A percentile compares a stretch with the other conserved stretches of the same genome.
Evolutionary conservation across 1,140 invertebrate genomes (phyloP).

Genomic region (Drosophila ficusphila): DNA sequence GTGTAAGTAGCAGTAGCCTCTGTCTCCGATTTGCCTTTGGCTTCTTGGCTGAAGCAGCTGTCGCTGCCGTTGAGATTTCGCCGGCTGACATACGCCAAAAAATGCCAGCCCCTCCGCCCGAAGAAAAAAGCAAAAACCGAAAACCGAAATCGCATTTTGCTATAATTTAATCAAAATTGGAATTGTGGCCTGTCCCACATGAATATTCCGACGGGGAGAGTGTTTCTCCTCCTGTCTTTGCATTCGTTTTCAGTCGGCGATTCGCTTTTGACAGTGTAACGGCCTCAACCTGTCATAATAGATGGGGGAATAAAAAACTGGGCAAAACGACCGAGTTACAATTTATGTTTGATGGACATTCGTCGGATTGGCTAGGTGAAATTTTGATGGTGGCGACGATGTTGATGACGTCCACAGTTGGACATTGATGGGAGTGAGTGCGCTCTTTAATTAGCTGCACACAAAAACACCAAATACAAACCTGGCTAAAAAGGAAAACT

Average conservation of each 20-base stretch:
- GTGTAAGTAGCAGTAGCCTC: conserved; percentile 54
- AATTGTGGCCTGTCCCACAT: conserved; percentile 27
- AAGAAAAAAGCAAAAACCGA: not conserved
- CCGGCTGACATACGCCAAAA: conserved; percentile 52
- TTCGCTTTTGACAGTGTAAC: conserved; percentile 50
- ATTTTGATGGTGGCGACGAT: conserved; percentile 45
- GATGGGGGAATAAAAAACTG: not conserved
- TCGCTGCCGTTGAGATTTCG: conserved; percentile 18
- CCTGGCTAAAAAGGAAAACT: conserved; percentile 4
- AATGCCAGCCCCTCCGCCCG: conserved; percentile 19
- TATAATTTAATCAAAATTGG: conserved; percentile 59
- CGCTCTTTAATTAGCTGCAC: conserved; percentile 60
- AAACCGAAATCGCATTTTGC: conserved; percentile 20
- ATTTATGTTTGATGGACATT: conserved; percentile 43
- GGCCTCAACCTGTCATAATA: conserved; percentile 69
- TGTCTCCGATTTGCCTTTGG: conserved; percentile 16
- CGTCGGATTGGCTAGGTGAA: conserved; percentile 40
- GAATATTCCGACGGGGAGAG: conserved; percentile 32
- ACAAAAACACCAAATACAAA: not conserved
- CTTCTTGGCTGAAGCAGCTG: conserved; percentile 19
- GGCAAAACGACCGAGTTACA: conserved; percentile 17
- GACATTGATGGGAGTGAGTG: conserved; percentile 35
- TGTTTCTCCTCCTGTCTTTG: conserved; percentile 25
- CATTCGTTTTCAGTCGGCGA: conserved; percentile 48
- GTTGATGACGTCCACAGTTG: conserved; percentile 36